A percentile compares a stretch with the other conserved stretches of the same genome.
Conservation (phyloP, 2,113 vertebrate species). For the Harpagus bidentatus region DNA sequence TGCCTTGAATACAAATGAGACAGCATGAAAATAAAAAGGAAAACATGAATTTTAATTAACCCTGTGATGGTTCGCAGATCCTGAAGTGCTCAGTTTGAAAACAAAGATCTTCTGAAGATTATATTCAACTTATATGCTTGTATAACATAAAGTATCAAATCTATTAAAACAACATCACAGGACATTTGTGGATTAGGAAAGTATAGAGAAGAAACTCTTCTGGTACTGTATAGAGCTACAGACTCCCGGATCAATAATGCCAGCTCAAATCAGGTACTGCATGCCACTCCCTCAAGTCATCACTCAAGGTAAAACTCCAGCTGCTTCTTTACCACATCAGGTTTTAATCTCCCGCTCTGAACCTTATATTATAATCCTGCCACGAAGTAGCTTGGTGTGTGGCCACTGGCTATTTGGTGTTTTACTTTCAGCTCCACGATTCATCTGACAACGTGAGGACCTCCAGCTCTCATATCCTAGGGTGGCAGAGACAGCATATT, state of each 20-base stretch:
- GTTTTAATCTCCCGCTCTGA: not conserved
- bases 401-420: not conserved
- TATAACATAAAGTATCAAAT: not conserved
- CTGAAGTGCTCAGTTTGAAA: not conserved
- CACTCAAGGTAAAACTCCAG: not conserved
- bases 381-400: not conserved
- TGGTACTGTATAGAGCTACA: not conserved
- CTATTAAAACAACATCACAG: not conserved
- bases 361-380: not conserved
- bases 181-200: not conserved
- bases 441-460: not conserved
- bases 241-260: not conserved
- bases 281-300: not conserved
- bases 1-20: constrained; percentile 15
- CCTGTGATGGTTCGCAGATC: not conserved
- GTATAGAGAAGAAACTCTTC: not conserved
- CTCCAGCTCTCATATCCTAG: not conserved
- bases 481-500: not conserved
- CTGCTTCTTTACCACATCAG: not conserved
- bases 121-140: not conserved
- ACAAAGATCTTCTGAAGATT: not conserved
- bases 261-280: not conserved
- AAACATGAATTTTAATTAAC: constrained; percentile 32
- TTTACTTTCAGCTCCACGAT: not conserved
- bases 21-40: not conserved